Conservation (phyloP, 1,140 invertebrate species). For the Elysia chlorotica region DNA sequence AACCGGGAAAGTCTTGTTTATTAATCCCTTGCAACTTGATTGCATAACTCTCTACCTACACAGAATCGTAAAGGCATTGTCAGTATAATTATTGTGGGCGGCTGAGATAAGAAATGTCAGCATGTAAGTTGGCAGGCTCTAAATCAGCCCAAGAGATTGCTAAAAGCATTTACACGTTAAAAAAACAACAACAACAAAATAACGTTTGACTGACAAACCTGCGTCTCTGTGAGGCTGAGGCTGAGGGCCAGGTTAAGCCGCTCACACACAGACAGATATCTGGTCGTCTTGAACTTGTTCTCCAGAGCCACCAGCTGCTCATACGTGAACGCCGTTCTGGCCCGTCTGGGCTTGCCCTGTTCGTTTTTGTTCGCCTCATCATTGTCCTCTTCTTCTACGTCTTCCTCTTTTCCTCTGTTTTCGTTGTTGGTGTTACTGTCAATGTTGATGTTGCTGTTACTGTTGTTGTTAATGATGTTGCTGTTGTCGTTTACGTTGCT, state of each 20-base stretch:
- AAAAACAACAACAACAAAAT: no score
- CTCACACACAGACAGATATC: conserved; percentile 98
- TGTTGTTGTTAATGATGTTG: not conserved
- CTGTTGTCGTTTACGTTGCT: not conserved
- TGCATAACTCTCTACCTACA: no score
- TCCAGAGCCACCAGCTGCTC: conserved; percentile 97
- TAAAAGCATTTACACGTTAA: no score
- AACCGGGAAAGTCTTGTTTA: no score
- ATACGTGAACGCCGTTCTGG: conserved; percentile 97
- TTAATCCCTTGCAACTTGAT: no score
- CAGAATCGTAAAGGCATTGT: no score
- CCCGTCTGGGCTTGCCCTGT: conserved; percentile 82
- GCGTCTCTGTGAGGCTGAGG: conserved; percentile 94
- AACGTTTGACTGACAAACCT: no score
- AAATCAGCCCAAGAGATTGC: no score
- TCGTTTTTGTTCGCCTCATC: conserved; percentile 28
- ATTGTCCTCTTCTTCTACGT: conserved; percentile 25
- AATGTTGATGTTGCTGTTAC: not conserved
- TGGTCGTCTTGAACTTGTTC: conserved; percentile 98
- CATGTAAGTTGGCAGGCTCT: no score
- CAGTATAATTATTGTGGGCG: no score
- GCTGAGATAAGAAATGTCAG: no score
- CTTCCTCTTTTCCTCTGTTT: conserved; percentile 28
- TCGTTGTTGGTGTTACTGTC: conserved; percentile 20
- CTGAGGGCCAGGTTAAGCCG: conserved; percentile 93